Evolutionary conservation across 64 coral and sea anemone species (phyloP).

Genomic region (Trachythela sp.): DNA sequence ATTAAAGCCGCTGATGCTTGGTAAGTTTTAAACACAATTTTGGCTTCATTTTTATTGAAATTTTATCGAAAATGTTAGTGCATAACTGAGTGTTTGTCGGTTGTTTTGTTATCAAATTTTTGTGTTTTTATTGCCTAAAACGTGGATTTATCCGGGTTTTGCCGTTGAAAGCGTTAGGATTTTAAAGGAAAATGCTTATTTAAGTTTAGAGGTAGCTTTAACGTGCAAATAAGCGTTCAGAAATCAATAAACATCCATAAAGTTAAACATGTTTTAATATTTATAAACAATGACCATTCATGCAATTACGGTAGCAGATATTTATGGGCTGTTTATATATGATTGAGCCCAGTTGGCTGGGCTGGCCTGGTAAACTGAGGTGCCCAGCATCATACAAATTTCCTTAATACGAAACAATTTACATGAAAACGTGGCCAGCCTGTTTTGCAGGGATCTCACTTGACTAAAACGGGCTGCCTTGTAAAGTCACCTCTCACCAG

Average conservation of each 20-base stretch:
- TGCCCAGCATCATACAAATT: no score
- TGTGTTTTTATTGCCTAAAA: neutral
- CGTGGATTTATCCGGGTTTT: neutral
- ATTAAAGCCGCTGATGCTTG: constrained; percentile 56
- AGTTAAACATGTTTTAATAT: neutral
- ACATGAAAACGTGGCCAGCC: no score
- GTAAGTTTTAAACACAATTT: constrained; percentile 38
- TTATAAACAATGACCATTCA: neutral
- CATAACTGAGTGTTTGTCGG: neutral
- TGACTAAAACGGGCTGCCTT: no score
- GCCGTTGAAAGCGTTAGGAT: neutral
- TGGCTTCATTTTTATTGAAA: neutral
- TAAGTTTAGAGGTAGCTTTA: neutral
- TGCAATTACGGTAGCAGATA: neutral
- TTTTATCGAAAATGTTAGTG: neutral
- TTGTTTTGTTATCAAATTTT: neutral
- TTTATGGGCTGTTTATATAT: no score
- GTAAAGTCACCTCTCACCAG: no score
- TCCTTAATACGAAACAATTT: no score
- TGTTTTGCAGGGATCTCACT: no score
- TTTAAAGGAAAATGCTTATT: neutral
- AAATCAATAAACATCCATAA: neutral
- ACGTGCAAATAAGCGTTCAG: neutral
- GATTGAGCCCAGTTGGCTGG: no score
- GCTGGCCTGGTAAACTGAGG: no score